A percentile compares a stretch with the other conserved stretches of the same genome.
Conservation (phyloP, 2,888 invertebrate genomes). For the Sphecodes monilicornis region DNA sequence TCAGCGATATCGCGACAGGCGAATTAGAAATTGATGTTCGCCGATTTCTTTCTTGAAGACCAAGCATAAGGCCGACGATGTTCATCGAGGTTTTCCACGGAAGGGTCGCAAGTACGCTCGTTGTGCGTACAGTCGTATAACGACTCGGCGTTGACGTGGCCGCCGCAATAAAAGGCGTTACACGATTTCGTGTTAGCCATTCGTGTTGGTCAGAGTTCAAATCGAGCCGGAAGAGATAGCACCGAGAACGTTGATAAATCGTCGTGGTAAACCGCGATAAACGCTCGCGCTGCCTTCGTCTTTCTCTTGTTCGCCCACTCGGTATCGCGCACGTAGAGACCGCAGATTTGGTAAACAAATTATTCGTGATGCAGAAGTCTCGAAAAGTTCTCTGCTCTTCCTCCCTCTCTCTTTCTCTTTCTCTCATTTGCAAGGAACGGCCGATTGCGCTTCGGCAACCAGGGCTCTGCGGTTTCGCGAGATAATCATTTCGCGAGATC, state of each 20-base stretch:
- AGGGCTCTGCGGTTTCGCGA: conserved; percentile 59
- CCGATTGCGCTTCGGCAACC: conserved; percentile 60
- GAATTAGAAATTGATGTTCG: background rate
- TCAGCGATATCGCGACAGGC: background rate
- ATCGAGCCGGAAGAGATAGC: conserved; percentile 72
- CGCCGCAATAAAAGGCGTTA: conserved; percentile 49
- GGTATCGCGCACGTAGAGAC: conserved; percentile 63
- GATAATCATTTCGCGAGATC: conserved; percentile 66
- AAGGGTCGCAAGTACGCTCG: conserved; percentile 10
- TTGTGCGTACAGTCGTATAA: conserved; percentile 24
- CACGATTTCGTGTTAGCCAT: conserved; percentile 66
- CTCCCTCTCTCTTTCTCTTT: background rate
- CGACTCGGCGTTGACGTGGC: conserved; percentile 13
- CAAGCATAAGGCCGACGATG: conserved; percentile 23
- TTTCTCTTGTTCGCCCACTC: conserved; percentile 54
- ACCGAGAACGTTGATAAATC: conserved; percentile 72
- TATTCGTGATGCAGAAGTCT: conserved; percentile 64
- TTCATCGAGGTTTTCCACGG: conserved; percentile 7
- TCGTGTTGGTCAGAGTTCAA: conserved; percentile 70
- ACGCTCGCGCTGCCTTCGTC: conserved; percentile 65
- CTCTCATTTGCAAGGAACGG: conserved; percentile 44
- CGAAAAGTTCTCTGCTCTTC: conserved; percentile 27
- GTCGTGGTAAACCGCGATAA: conserved; percentile 71
- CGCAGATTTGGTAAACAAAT: conserved; percentile 73
- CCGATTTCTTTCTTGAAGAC: conserved; percentile 22